Base-by-base conservation (phyloP, 1,140 invertebrate genomes). In the Propsilocerus akamusi region DNA sequence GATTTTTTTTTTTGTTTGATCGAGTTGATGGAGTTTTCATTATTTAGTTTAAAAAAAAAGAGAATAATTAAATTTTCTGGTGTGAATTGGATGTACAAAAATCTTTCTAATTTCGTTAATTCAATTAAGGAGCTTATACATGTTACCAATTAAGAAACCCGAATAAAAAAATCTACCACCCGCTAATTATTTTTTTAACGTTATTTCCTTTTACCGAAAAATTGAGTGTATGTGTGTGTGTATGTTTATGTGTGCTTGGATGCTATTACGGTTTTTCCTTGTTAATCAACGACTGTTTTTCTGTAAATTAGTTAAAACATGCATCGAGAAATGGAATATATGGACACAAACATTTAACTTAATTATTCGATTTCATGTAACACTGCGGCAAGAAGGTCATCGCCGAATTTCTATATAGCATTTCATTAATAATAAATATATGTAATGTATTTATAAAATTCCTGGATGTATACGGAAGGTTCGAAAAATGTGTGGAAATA, bases 1-100 rank as follows among this genome's bases (percentile, higher is more conserved):
- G 4, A 46, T 50, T 46, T 20, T 47, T 53, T 46, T 52, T 53
- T 56, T 57, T 61, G 54, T 61, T 61, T 61, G 10, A 30, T 30
- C n/a, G 10, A 11, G 57, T 61, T 20, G n/a, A 46, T 47, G 41
- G 2, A 46, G 11, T 24, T 50, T 25, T 50, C n/a, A 6, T 49
- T 14, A 22, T 30, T 49, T 47, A 47, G 25, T 47, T 10, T 12
- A 12, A 22, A 25, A 47, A 47, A 25, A 37, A 14, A 50, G 26
- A 47, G 7, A 50, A 50, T 28, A 30, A 14, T n/a, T n/a, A n/a
- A n/a, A n/a, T n/a, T n/a, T n/a, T 30, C 14, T 12, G 10, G 11
- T 2, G 28, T 30, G 28, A n/a, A 12, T 30, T 30, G 28, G 28
- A n/a, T 12, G 28, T 12, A 30, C 28, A 30, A 30, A 30, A n/a